These are phyloP conservation scores for Chelonoidis abingdonii DNA, from an alignment of 2,113 vertebrate genomes.

Conservation along the genomic window DNA sequence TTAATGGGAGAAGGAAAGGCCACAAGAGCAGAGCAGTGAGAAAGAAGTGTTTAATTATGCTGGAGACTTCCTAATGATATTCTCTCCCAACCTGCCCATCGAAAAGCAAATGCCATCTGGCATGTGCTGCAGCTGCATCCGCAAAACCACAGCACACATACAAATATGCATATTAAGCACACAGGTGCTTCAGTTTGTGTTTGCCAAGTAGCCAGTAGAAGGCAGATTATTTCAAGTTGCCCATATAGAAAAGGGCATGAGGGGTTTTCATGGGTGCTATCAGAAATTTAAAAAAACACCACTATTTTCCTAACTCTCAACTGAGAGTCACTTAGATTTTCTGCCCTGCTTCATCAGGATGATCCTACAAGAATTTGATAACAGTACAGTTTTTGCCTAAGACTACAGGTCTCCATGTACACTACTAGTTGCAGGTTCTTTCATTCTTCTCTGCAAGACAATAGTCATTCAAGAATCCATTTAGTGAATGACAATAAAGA, in stretches of 20 bases:
- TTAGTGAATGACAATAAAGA: not conserved
- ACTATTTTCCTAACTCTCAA: not conserved
- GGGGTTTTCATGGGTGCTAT: rapidly evolving
- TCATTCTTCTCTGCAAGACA: not conserved
- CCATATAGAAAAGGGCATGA: not conserved
- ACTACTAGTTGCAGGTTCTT: not conserved
- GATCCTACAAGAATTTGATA: not conserved
- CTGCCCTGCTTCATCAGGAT: not conserved
- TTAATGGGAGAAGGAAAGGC: not conserved
- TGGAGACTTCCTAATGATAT: not conserved
- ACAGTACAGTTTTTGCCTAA: not conserved
- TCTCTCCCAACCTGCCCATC: not conserved
- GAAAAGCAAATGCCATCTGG: not conserved
- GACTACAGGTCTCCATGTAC: not conserved
- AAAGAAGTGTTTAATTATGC: not conserved
- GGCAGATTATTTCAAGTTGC: not conserved
- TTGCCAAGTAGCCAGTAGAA: not conserved
- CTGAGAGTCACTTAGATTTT: not conserved
- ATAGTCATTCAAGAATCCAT: not conserved
- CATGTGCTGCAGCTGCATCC: not conserved
- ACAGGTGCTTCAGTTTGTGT: not conserved
- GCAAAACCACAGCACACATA: rapidly evolving
- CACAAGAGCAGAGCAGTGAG: not conserved
- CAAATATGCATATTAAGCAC: not conserved
- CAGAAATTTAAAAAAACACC: not conserved